These are phyloP conservation scores for Rhinoderma darwinii DNA, from an alignment of 2,113 vertebrate genomes.

Conservation along the genomic window DNA sequence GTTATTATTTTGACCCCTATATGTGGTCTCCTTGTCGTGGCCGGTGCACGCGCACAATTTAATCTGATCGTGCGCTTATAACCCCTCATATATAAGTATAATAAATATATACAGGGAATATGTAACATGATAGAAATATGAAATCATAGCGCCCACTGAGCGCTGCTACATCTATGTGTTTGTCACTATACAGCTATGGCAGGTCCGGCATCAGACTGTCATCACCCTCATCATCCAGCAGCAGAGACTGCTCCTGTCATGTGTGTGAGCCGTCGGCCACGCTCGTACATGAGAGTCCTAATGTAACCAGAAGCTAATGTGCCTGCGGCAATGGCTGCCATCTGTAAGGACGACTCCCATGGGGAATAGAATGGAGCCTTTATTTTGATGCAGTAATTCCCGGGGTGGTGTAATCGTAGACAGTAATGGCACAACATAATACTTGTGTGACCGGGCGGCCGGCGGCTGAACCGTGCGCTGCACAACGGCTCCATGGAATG, in stretches of 20 bases:
- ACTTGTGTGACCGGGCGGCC: constrained; percentile 2
- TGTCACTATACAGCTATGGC: too few relatives aligned
- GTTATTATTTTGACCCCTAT: too few relatives aligned
- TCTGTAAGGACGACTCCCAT: not conserved
- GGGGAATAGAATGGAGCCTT: constrained; percentile 3
- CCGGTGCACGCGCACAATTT: too few relatives aligned
- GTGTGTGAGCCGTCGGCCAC: not conserved
- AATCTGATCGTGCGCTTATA: too few relatives aligned
- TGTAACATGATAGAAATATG: too few relatives aligned
- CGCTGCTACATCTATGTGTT: too few relatives aligned
- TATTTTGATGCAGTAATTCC: not conserved
- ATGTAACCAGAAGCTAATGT: not conserved
- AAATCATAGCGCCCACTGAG: too few relatives aligned
- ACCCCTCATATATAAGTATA: too few relatives aligned
- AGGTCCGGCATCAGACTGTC: too few relatives aligned
- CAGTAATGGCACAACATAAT: constrained; percentile 3
- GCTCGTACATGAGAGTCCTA: not conserved
- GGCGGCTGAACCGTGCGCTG: constrained; percentile 13
- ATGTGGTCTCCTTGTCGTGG: too few relatives aligned
- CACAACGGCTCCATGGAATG: constrained; percentile 1
- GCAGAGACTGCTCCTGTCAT: not conserved
- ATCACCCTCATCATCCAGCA: not conserved
- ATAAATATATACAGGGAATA: too few relatives aligned
- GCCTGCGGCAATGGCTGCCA: not conserved
- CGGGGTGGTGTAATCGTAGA: constrained; percentile 5